Evolutionary conservation across 2,888 invertebrate species (phyloP), one percentile per base, ranked within the genome.

Genomic region (Euproctis similis): DNA sequence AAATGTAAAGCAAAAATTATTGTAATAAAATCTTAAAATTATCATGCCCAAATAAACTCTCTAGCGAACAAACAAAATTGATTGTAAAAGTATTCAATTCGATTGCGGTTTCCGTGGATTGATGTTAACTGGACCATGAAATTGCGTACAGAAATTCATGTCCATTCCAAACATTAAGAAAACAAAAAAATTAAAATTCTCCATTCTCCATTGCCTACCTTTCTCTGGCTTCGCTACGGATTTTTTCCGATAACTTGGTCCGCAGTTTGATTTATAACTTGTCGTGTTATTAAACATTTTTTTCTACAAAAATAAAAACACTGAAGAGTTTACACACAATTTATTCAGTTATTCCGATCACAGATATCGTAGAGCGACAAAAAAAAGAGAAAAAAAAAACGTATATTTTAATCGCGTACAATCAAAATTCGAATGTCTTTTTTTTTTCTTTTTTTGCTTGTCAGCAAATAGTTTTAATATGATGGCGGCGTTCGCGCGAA

Each of bases 271-370:
- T 46, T 53, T 64, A 34, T 62, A 66, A 24, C 68, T 68, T 40
- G 65, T 65, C 33, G 72, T 65, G 30, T 70, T 72, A 51, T 74
- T 72, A 46, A 78, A 77, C 78, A 78, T 77, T 34, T 41, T 11
- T 31, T 12, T 1, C n/a, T n/a, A n/a, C n/a, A n/a, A n/a, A n/a
- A 26, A 25, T 18, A 31, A 24, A 24, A 32, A 35, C 39, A 28
- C 30, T 30, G 30, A n/a, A 23, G 9, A n/a, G n/a, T n/a, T n/a
- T n/a, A n/a, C 12, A 5, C 22, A 30, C 9, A 30, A 38, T 42
- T 39, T 40, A 36, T 35, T 31, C 43, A 30, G 47, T 44, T 34
- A 27, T 32, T 31, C 41, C 42, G 39, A 35, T 39, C 39, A 45
- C 42, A 35, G 31, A 38, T 41, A 47, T 53, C 42, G 23, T 39